A percentile compares a stretch with the other conserved stretches of the same genome.
These are phyloP conservation scores for Urocynchramus pylzowi DNA, from an alignment of 2,113 vertebrate species.

Conservation along the genomic window DNA sequence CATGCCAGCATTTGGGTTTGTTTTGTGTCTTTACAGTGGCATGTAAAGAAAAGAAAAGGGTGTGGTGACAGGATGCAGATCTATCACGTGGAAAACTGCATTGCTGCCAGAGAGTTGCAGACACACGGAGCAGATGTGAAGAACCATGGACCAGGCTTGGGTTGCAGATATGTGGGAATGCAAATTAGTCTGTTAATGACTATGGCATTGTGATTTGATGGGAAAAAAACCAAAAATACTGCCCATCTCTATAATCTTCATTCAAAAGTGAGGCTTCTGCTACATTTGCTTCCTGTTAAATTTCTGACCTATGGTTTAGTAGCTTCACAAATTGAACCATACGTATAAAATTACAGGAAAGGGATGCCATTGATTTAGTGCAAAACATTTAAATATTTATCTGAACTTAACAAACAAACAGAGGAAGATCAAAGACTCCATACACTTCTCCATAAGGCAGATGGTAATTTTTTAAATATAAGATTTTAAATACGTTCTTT, in stretches of 20 bases:
- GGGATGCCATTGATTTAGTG: slow-evolving; percentile 11
- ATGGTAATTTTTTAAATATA: slow-evolving; percentile 66
- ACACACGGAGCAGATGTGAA: background rate
- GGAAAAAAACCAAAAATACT: background rate
- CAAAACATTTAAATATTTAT: slow-evolving; percentile 37
- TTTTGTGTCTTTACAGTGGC: background rate
- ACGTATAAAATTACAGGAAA: slow-evolving; percentile 3
- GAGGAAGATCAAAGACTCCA: slow-evolving; percentile 53
- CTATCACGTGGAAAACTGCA: background rate
- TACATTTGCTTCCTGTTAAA: slow-evolving; percentile 23
- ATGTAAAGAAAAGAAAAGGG: background rate
- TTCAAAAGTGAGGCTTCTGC: slow-evolving; percentile 4
- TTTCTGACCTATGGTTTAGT: background rate
- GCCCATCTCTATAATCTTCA: background rate
- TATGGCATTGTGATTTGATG: background rate
- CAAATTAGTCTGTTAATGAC: background rate
- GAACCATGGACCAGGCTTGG: background rate
- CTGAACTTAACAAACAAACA: slow-evolving; percentile 42
- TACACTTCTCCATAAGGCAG: slow-evolving; percentile 75
- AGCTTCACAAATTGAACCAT: background rate
- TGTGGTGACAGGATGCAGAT: background rate
- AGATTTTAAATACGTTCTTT: slow-evolving; percentile 63
- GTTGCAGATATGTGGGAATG: background rate
- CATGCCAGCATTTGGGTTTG: background rate
- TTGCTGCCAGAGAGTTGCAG: background rate